phyloP scores from a whole-genome alignment of 2,888 invertebrate genomes.

The Antheraea assamensis region DNA sequence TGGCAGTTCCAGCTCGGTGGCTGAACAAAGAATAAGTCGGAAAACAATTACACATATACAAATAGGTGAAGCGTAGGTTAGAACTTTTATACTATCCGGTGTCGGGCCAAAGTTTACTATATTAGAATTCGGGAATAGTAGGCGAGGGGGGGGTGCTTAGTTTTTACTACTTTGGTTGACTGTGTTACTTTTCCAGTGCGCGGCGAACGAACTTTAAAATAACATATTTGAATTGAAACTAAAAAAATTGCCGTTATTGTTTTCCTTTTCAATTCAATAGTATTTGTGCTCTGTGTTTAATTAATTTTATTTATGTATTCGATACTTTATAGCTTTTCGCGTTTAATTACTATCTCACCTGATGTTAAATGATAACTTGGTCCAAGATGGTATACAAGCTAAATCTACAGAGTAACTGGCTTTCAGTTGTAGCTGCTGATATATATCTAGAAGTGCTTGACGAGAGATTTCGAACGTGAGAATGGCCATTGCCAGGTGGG shows the following conservation, averaged over 20 bases:
- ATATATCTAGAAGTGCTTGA: too few species aligned
- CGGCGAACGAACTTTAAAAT: constrained; percentile 35
- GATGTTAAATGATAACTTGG: too few species aligned
- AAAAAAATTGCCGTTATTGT: background rate
- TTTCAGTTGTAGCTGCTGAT: too few species aligned
- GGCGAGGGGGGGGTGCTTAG: constrained; percentile 38
- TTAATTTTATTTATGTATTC: background rate
- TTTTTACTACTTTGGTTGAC: constrained; percentile 37
- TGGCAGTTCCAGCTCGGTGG: background rate
- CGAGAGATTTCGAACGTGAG: too few species aligned
- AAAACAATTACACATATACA: constrained; percentile 6
- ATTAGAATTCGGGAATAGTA: constrained; percentile 35
- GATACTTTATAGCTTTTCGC: too few species aligned
- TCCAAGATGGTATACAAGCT: too few species aligned
- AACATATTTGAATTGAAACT: constrained; percentile 29
- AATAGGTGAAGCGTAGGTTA: constrained; percentile 12
- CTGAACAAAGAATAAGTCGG: constrained; percentile 5
- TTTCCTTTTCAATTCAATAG: constrained; percentile 2
- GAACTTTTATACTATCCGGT: constrained; percentile 29
- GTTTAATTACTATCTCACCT: too few species aligned
- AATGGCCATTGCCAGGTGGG: too few species aligned
- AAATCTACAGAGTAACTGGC: too few species aligned
- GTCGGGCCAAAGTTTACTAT: constrained; percentile 29
- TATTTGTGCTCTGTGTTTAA: background rate
- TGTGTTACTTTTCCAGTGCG: constrained; percentile 10